Conservation (phyloP, 2,113 vertebrate species). For the Callipepla californica region DNA sequence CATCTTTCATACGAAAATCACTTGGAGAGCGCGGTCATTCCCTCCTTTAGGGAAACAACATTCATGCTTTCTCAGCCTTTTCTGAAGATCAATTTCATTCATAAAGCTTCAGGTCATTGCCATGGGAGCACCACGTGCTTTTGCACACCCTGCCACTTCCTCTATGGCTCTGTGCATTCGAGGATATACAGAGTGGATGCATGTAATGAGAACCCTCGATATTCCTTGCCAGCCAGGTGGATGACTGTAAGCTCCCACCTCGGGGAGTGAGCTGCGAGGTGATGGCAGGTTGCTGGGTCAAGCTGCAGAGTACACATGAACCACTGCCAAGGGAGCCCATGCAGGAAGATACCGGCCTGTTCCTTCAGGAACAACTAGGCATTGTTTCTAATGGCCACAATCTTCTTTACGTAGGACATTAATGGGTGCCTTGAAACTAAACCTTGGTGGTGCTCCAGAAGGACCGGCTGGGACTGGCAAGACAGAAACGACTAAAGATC, state of each 20-base stretch:
- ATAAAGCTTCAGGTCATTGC: neutral
- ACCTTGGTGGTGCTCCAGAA: slow-evolving; percentile 93
- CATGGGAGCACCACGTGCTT: neutral
- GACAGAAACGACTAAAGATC: slow-evolving; percentile 96
- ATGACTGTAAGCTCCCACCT: neutral
- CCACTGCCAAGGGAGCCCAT: neutral
- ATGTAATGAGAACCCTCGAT: neutral
- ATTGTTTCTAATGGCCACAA: neutral
- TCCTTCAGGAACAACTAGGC: neutral
- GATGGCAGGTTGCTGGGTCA: neutral
- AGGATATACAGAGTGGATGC: neutral
- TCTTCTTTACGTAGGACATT: slow-evolving; percentile 81
- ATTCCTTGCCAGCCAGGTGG: neutral
- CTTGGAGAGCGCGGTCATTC: neutral
- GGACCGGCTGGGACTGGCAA: slow-evolving; percentile 96
- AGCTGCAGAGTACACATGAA: neutral
- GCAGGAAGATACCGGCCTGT: neutral
- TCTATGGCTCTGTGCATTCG: neutral
- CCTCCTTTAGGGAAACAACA: neutral
- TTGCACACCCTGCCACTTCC: neutral
- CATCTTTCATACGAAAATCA: neutral
- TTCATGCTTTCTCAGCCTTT: neutral
- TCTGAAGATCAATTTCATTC: neutral
- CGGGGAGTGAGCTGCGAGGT: neutral
- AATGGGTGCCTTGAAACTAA: slow-evolving; percentile 94